Percentiles rank a stretch among this genome's conserved stretches.
These are phyloP conservation scores for Psilopsiagon aymara DNA, from an alignment of 2,113 vertebrate genomes.

Conservation along the genomic window DNA sequence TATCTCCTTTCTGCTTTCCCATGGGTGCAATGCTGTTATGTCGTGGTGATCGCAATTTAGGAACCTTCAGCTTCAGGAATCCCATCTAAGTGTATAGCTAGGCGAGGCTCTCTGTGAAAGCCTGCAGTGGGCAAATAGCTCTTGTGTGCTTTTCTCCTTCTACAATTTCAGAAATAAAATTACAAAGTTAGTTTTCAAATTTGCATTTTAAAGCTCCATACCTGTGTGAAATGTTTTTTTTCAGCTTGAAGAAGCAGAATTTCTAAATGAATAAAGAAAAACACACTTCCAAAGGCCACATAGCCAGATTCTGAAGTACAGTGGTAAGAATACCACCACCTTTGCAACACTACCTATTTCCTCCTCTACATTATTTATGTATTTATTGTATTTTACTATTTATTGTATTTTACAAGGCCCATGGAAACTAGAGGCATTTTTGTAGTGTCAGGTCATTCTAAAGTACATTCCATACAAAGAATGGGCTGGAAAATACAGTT, in stretches of 20 bases:
- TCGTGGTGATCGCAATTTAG: background rate
- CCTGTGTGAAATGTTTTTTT: background rate
- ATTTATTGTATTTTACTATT: constrained; percentile 73
- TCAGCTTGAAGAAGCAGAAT: background rate
- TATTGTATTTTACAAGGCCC: constrained; percentile 74
- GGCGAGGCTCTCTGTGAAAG: rapidly evolving
- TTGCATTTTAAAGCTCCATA: background rate
- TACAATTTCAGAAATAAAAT: background rate
- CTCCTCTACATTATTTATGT: constrained; percentile 76
- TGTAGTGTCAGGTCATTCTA: constrained; percentile 67
- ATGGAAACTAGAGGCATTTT: constrained; percentile 60
- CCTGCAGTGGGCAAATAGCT: background rate
- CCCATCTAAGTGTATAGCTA: background rate
- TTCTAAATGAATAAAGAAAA: background rate
- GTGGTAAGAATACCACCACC: constrained; percentile 11
- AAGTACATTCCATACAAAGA: constrained; percentile 64
- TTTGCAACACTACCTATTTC: constrained; percentile 70
- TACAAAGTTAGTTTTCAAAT: background rate
- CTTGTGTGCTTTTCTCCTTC: background rate
- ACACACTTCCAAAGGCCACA: constrained; percentile 15
- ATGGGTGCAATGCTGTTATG: background rate
- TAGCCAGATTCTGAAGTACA: constrained; percentile 31
- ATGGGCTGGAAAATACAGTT: constrained; percentile 45
- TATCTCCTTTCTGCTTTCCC: background rate
- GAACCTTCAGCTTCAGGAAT: background rate